These are phyloP conservation scores for Tridacna crocea DNA, from an alignment of 2,888 invertebrate species.

Conservation along the genomic window DNA sequence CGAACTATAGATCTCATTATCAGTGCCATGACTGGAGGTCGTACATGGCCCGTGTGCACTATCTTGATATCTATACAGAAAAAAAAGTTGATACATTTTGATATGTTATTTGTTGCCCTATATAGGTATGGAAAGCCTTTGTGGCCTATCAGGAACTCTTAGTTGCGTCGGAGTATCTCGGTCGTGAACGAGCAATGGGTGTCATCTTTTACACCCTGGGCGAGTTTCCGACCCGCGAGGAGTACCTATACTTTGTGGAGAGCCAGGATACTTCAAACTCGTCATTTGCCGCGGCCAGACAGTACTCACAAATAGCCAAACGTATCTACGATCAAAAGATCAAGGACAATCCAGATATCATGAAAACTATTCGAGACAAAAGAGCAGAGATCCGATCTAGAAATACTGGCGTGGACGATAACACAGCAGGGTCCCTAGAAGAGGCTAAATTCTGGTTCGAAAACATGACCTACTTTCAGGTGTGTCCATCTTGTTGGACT, in stretches of 20 bases:
- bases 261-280: constrained; percentile 76
- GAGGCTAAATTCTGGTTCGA: constrained; percentile 74
- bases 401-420: constrained; percentile 62
- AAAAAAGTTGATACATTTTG: too few relatives aligned
- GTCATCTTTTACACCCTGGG: constrained; percentile 76
- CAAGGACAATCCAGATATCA: constrained; percentile 54
- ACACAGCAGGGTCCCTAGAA: constrained; percentile 63
- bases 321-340: constrained; percentile 69
- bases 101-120: neutral
- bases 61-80: too few relatives aligned
- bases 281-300: constrained; percentile 73
- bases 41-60: too few relatives aligned
- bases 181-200: constrained; percentile 76
- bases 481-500: neutral
- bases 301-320: constrained; percentile 73
- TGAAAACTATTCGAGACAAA: constrained; percentile 54
- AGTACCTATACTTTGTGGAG: constrained; percentile 74
- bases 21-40: too few relatives aligned
- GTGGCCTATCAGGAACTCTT: constrained; percentile 79
- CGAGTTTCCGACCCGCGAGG: constrained; percentile 71
- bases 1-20: too few relatives aligned
- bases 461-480: constrained; percentile 74
- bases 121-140: constrained; percentile 73
- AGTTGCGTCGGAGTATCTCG: constrained; percentile 77
- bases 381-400: constrained; percentile 69